These are phyloP conservation scores for Peromyscus nudipes DNA, from an alignment of 2,797 vertebrate genomes.

Conservation along the genomic window DNA sequence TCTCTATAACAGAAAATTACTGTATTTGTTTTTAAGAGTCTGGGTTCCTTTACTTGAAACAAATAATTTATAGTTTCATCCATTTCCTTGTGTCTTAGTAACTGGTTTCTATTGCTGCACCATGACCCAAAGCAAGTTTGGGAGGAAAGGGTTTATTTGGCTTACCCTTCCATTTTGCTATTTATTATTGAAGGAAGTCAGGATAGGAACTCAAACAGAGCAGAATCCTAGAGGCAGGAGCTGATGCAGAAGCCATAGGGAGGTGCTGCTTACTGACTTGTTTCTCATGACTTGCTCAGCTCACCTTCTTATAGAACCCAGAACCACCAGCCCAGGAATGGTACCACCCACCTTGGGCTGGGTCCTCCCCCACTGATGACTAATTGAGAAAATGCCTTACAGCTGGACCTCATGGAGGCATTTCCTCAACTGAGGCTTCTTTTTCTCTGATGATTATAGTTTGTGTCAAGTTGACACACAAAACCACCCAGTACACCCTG, in stretches of 20 bases:
- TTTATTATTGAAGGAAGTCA: no score
- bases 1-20: neutral
- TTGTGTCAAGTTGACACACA: neutral
- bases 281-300: neutral
- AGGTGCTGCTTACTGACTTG: neutral
- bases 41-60: neutral
- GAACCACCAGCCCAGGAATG: neutral
- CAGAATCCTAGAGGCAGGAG: neutral
- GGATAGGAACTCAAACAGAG: neutral
- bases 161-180: neutral
- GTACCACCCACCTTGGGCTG: neutral
- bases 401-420: neutral
- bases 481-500: neutral
- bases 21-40: neutral
- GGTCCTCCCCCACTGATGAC: neutral
- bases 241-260: neutral
- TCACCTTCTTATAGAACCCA: neutral
- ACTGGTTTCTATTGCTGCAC: neutral
- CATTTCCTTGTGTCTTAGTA: neutral
- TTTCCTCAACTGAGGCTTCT: neutral
- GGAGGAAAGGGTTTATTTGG: neutral
- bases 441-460: neutral
- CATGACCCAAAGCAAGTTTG: neutral
- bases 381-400: neutral
- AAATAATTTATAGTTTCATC: neutral